Conservation (phyloP, 1,140 invertebrate species). For the Chironomus tepperi region DNA sequence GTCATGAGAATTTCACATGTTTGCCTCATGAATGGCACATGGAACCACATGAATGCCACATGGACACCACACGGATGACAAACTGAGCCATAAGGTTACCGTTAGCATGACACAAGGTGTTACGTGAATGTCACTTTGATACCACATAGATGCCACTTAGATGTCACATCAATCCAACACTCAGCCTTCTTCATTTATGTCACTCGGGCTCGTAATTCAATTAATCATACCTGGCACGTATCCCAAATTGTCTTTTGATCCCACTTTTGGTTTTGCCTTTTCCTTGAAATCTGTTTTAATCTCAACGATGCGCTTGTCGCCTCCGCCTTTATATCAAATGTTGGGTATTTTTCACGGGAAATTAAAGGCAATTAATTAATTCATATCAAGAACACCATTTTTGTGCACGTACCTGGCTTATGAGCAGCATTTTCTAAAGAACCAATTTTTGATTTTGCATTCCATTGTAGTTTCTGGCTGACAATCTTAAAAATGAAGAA, state of each 20-base stretch:
- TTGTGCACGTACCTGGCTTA: conserved; percentile 57
- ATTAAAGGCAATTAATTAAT: background rate
- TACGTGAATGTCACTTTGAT: too few relatives aligned
- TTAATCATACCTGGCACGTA: conserved; percentile 50
- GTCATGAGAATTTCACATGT: too few relatives aligned
- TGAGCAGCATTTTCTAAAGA: conserved; percentile 89
- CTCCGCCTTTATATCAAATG: conserved; percentile 45
- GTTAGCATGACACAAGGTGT: too few relatives aligned
- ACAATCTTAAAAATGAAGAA: conserved; percentile 47
- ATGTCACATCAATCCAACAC: too few relatives aligned
- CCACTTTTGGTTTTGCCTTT: conserved; percentile 84
- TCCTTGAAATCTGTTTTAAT: conserved; percentile 87
- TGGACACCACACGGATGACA: too few relatives aligned
- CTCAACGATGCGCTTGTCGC: conserved; percentile 84
- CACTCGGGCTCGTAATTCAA: conserved; percentile 29
- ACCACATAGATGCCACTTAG: too few relatives aligned
- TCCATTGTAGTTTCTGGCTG: conserved; percentile 83
- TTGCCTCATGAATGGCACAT: too few relatives aligned
- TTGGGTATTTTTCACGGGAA: background rate
- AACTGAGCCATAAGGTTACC: too few relatives aligned
- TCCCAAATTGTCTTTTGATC: conserved; percentile 85
- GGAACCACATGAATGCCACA: too few relatives aligned
- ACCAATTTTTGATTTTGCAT: conserved; percentile 85
- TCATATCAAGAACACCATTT: background rate
- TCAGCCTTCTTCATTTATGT: too few relatives aligned